phyloP scores from a whole-genome alignment of 2,797 vertebrate species.

The Otus scops region DNA sequence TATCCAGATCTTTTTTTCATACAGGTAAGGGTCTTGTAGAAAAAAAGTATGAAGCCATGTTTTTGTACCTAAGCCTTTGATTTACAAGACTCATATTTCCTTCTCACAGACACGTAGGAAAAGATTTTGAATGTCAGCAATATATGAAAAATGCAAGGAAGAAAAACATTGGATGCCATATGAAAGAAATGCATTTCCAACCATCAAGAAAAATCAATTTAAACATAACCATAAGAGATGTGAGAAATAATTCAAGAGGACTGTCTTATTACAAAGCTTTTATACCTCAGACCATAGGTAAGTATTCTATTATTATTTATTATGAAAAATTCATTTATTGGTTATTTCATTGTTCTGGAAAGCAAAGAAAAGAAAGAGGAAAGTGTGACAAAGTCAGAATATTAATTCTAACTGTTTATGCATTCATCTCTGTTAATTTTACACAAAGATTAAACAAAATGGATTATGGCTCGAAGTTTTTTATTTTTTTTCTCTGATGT shows the following conservation, averaged over 20 bases:
- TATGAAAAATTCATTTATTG: neutral
- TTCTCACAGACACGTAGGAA: neutral
- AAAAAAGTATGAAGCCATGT: neutral
- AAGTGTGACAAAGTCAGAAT: neutral
- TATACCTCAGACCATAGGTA: conserved; percentile 46
- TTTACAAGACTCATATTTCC: neutral
- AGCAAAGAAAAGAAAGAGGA: neutral
- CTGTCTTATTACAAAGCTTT: conserved; percentile 44
- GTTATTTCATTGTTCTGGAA: neutral
- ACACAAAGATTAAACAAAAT: neutral
- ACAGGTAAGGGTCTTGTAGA: neutral
- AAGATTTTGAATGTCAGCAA: conserved; percentile 30
- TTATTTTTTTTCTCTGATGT: neutral
- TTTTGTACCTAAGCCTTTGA: neutral
- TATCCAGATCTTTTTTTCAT: neutral
- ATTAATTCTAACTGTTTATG: neutral
- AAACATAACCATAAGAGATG: conserved; percentile 7
- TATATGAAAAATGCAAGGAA: conserved; percentile 38
- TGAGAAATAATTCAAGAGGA: neutral
- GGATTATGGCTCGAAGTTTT: neutral
- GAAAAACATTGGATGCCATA: conserved; percentile 56
- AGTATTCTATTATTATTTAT: neutral
- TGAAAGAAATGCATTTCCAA: conserved; percentile 28
- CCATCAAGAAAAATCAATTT: neutral
- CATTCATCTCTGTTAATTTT: neutral